Base-by-base conservation (phyloP, 2,888 invertebrate species). In the Linyphia triangularis region DNA sequence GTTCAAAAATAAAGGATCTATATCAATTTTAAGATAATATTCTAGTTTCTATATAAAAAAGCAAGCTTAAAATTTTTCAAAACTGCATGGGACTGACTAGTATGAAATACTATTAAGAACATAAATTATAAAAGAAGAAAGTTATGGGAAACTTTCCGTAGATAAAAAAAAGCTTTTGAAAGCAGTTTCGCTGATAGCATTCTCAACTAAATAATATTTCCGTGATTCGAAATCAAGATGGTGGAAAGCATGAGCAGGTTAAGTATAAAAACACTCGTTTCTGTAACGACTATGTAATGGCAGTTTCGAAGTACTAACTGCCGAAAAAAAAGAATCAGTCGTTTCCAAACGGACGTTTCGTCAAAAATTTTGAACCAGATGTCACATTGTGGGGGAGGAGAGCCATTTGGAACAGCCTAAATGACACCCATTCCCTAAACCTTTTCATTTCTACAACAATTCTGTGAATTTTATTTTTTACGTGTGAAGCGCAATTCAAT, bases 321-420 rank as follows among this genome's bases (percentile, higher is more conserved):
- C 43, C 28, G 0, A 65, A 40, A 28, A 33, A 30, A 30, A 73
- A 59, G 19, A 33, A 28, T 19, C 13, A 37, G 10, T 37, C 40
- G 28, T 43, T 67, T 43, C 73, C 19, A 43, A 79, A 72, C 65
- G 73, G 51, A 40, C 63, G 28, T 73, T 75, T 65, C 63, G 28
- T 83, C 73, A 65, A 72, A n/a, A 83, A 73, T 83, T 83, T 30
- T 75, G 65, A 43, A 51, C 83, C 83, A 83, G 83, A 73, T 83
- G 83, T 83, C 83, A 81, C 81, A 33, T 22, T 40, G 16, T 37
- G 30, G 43, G 78, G n/a, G 9, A 24, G n/a, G 16, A 51, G 26
- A 67, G 69, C 59, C 73, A 65, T 73, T 73, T 26, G 63, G 30
- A 57, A 28, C 30, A 28, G 16, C 26, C 73, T 67, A 83, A 83